A percentile compares a stretch with the other conserved stretches of the same genome.
Evolutionary conservation across 2,888 invertebrate species (phyloP).

Genomic region (Rhagonycha lutea): DNA sequence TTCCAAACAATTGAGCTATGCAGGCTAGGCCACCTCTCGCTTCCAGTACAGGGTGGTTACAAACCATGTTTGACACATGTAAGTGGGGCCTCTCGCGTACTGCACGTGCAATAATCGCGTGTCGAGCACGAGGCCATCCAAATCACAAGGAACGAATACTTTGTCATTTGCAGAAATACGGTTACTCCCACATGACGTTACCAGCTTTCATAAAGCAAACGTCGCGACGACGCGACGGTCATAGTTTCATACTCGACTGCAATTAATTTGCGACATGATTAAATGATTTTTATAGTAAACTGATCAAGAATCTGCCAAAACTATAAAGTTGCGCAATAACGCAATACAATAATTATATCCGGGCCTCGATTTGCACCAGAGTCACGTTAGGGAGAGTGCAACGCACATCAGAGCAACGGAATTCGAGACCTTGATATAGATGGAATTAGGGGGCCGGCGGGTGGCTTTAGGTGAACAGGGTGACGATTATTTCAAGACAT

Average conservation of each 20-base stretch:
- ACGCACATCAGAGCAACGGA: too few species aligned
- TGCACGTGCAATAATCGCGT: slow-evolving; percentile 44
- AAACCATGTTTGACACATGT: slow-evolving; percentile 54
- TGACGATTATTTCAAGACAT: too few species aligned
- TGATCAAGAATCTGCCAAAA: background rate
- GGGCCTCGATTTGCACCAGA: background rate
- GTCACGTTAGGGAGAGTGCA: background rate
- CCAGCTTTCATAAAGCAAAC: slow-evolving; percentile 1
- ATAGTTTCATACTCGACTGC: too few species aligned
- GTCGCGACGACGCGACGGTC: background rate
- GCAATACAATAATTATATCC: too few species aligned
- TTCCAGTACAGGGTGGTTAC: slow-evolving; percentile 31
- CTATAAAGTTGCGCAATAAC: too few species aligned
- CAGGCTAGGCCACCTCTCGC: slow-evolving; percentile 15
- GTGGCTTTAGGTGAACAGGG: too few species aligned
- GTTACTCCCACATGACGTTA: slow-evolving; percentile 23
- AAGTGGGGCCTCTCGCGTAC: slow-evolving; percentile 45
- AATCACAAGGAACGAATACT: slow-evolving; percentile 35
- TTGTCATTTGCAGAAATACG: slow-evolving; percentile 29
- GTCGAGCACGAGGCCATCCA: slow-evolving; percentile 41
- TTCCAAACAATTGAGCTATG: slow-evolving; percentile 51
- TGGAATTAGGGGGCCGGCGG: too few species aligned
- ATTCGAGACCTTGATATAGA: too few species aligned
- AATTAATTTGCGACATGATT: background rate
- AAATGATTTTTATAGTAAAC: background rate